These are phyloP conservation scores for Phymanthus crucifer DNA, from an alignment of 92 coral and sea anemone genomes.

Conservation along the genomic window DNA sequence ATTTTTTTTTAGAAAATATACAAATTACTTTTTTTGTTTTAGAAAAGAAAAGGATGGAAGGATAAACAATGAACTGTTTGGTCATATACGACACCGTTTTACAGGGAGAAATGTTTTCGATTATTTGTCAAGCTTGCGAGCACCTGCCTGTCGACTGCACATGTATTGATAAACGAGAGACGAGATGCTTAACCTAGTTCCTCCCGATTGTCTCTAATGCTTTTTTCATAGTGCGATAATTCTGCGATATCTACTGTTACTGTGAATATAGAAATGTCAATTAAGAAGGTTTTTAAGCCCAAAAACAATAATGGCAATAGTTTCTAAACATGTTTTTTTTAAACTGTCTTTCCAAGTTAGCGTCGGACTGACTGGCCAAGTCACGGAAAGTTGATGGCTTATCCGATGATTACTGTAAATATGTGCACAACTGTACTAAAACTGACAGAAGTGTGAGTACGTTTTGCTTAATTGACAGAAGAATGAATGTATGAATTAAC, in stretches of 20 bases:
- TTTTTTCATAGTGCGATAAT: not conserved
- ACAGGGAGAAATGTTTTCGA: not conserved
- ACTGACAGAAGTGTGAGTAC: not conserved
- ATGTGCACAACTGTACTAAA: slow-evolving; percentile 4
- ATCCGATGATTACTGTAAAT: not conserved
- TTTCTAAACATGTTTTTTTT: not conserved
- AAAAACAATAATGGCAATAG: not conserved
- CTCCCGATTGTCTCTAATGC: not conserved
- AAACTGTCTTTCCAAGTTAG: not conserved
- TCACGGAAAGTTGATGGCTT: not conserved
- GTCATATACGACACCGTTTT: not conserved
- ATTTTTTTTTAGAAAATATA: not conserved
- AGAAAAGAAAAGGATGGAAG: not conserved
- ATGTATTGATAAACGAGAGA: not conserved
- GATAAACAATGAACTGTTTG: not conserved
- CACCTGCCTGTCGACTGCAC: not conserved
- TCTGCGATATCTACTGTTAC: not conserved
- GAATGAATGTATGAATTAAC: not conserved
- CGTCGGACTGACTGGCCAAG: not conserved
- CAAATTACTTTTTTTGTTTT: not conserved
- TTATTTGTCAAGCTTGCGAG: not conserved
- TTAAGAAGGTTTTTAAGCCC: not conserved
- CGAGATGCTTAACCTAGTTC: not conserved
- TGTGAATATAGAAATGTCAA: not conserved
- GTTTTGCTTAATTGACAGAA: not conserved